Percentiles rank a stretch among this genome's conserved stretches.
Conservation (phyloP, 2,113 vertebrate species). For the Sander vitreus region DNA sequence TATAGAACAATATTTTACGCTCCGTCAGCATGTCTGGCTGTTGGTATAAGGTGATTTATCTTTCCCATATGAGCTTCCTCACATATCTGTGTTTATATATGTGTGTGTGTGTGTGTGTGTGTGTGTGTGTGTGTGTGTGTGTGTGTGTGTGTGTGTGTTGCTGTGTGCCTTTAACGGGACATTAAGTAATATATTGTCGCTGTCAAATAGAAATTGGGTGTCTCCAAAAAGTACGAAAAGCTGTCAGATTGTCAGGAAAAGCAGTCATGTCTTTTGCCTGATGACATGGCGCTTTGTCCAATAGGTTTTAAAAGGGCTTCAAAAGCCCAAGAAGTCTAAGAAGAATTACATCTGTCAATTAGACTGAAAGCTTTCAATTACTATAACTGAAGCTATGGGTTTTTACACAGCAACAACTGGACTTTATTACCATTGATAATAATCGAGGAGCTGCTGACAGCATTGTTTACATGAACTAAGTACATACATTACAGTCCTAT, state of each 20-base stretch:
- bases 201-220: conserved; percentile 56
- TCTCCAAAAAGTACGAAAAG: conserved; percentile 53
- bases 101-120: too few relatives aligned
- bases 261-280: conserved; percentile 10
- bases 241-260: conserved; percentile 51
- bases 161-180: conserved; percentile 31
- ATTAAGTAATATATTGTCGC: conserved; percentile 58
- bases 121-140: not conserved
- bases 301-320: conserved; percentile 34
- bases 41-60: conserved; percentile 48
- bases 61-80: conserved; percentile 43
- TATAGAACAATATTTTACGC: conserved; percentile 58
- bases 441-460: conserved; percentile 24
- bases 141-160: conserved; percentile 23
- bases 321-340: conserved; percentile 4
- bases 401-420: conserved; percentile 7
- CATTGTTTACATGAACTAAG: not conserved
- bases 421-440: conserved; percentile 17
- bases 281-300: conserved; percentile 18
- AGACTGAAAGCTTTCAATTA: conserved; percentile 30
- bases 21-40: conserved; percentile 53
- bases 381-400: not conserved
- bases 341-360: conserved; percentile 41
- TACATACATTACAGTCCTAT: not conserved
- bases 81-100: conserved; percentile 20